Evolutionary conservation across 1,140 invertebrate species (phyloP).

Genomic region (Antheraea mylitta): DNA sequence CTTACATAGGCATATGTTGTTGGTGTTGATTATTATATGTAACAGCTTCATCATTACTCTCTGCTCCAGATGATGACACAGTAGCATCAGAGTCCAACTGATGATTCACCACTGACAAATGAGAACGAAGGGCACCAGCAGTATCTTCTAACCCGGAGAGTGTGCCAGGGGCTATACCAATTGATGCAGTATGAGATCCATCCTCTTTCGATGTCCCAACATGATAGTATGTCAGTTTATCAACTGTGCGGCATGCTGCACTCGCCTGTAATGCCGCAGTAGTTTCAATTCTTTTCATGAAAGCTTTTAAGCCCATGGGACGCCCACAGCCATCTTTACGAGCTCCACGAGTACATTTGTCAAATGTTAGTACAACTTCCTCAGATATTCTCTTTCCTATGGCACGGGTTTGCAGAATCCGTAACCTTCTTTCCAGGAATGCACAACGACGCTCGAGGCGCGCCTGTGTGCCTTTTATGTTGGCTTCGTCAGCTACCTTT

Average conservation of each 20-base stretch:
- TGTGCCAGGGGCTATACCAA: conserved; percentile 65
- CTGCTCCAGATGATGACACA: conserved; percentile 94
- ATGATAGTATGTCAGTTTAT: conserved; percentile 79
- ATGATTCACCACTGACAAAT: conserved; percentile 85
- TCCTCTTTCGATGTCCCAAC: conserved; percentile 81
- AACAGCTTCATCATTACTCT: conserved; percentile 95
- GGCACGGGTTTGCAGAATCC: conserved; percentile 86
- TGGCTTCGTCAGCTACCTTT: conserved; percentile 70
- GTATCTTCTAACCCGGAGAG: conserved; percentile 82
- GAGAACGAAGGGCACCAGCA: conserved; percentile 84
- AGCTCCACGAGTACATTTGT: conserved; percentile 77
- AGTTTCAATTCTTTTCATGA: conserved; percentile 64
- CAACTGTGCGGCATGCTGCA: conserved; percentile 53
- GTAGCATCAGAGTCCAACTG: conserved; percentile 95
- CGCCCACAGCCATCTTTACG: conserved; percentile 58
- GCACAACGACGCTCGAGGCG: conserved; percentile 84
- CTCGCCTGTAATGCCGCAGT: conserved; percentile 64
- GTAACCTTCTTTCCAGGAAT: conserved; percentile 85
- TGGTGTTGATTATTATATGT: conserved; percentile 88
- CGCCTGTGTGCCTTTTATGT: conserved; percentile 79
- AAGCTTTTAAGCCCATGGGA: conserved; percentile 57
- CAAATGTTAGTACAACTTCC: conserved; percentile 87
- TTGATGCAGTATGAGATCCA: conserved; percentile 62
- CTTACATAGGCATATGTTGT: conserved; percentile 88
- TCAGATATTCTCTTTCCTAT: conserved; percentile 87